Evolutionary conservation across 2,888 invertebrate species (phyloP).

Genomic region (Caenorhabditis virilis): DNA sequence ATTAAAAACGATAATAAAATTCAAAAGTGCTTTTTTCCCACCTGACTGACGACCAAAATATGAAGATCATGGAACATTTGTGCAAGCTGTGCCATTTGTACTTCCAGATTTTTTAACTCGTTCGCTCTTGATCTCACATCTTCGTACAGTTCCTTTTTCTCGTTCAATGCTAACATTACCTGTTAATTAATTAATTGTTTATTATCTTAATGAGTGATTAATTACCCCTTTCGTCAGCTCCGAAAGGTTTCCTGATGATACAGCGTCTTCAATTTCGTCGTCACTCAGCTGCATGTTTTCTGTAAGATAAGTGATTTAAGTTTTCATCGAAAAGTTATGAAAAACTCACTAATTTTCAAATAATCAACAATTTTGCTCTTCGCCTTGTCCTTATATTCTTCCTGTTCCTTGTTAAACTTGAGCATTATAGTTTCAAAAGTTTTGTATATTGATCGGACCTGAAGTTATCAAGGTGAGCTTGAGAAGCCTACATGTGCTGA

Average conservation of each 20-base stretch:
- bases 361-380: constrained; percentile 34
- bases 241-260: constrained; percentile 33
- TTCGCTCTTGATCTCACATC: constrained; percentile 35
- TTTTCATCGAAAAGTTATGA: not conserved
- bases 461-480: too few relatives aligned
- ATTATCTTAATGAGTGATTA: not conserved
- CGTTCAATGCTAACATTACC: constrained; percentile 29
- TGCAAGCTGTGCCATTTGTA: constrained; percentile 31
- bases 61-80: constrained; percentile 42
- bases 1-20: too few relatives aligned
- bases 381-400: constrained; percentile 40
- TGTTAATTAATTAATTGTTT: constrained; percentile 1
- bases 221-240: constrained; percentile 34
- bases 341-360: constrained; percentile 38
- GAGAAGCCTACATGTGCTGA: not conserved
- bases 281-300: constrained; percentile 36
- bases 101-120: constrained; percentile 30
- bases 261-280: constrained; percentile 37
- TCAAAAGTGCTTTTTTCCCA: too few relatives aligned
- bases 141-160: constrained; percentile 36
- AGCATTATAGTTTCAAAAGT: constrained; percentile 25
- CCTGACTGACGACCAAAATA: constrained; percentile 35
- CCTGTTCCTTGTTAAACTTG: constrained; percentile 44
- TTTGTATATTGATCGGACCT: constrained; percentile 25
- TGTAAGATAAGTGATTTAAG: not conserved